Conservation (phyloP, 2,797 vertebrate genomes). For the Lacerta viridis region DNA sequence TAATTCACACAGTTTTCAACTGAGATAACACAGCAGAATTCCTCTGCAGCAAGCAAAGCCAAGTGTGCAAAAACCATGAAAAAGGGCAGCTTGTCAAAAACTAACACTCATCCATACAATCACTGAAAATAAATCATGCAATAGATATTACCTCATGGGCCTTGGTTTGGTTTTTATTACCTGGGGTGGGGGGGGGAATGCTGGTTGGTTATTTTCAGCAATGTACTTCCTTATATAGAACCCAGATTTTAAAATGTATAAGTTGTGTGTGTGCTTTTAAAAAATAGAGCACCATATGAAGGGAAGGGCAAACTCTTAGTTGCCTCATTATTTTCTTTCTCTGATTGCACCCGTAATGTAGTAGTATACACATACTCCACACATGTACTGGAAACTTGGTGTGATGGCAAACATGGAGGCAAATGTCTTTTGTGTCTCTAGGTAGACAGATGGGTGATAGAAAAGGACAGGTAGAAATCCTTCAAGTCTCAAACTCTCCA, state of each 20-base stretch:
- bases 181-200: conserved; percentile 25
- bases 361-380: neutral
- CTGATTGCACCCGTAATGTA: conserved; percentile 1
- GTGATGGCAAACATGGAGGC: neutral
- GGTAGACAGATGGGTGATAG: no score
- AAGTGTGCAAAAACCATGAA: conserved; percentile 15
- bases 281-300: conserved; percentile 7
- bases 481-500: no score
- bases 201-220: conserved; percentile 32
- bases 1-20: neutral
- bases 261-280: conserved; percentile 25
- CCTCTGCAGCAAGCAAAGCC: neutral
- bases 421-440: neutral
- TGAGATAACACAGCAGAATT: conserved; percentile 2
- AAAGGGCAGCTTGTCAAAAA: conserved; percentile 40
- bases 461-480: no score
- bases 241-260: conserved; percentile 17
- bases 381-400: neutral
- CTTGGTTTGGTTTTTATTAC: conserved; percentile 52
- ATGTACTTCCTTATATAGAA: conserved; percentile 36
- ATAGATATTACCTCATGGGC: conserved; percentile 36
- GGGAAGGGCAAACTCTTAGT: conserved; percentile 28
- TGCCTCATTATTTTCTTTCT: conserved; percentile 19
- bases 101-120: neutral
- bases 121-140: conserved; percentile 45